Evolutionary conservation across 2,113 vertebrate species (phyloP), one percentile per base, ranked within the genome.

Genomic region (Leucosticte australis): DNA sequence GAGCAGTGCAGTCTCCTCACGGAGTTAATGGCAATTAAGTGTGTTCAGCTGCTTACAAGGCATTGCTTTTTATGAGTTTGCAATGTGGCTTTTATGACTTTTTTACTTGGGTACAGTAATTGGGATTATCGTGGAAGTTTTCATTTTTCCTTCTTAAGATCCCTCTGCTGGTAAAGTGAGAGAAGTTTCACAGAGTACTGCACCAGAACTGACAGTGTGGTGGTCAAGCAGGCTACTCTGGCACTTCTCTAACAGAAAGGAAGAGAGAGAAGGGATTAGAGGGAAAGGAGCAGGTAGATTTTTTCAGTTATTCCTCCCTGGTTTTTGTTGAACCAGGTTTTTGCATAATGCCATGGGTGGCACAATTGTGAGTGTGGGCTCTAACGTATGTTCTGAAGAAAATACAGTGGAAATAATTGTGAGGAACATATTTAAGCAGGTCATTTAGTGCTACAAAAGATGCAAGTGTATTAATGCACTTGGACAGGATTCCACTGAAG

Each of bases 111-210:
- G 10, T 68, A 10, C 37, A 59, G 1, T 85, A 39, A 44, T 37
- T 35, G 8, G 35, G 52, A 41, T 94, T 78, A 80, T 46, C 1
- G 12, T 41, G 47, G n/a, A 71, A 73, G 39, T 59, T 82, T 52
- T 65, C 10, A 10, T 39, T 80, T 65, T 74, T 85, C 41, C 39
- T 90, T 81, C 27, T 71, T 35, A 81, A 74, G 77, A 94, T 95
- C 87, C 74, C 62, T 94, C 83, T 94, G 83, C 92, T 95, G 87
- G 84, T 84, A 70, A 87, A 87, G 13, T 76, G 49, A 76, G 50
- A 93, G 90, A 59, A 74, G 52, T 85, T 90, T 76, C 50, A 57
- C 44, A 56, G 42, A 50, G 35, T 7, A 24, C 8, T 39, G 2
- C 7, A 13, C 8, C 5, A 57, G 50, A 64, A 13, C 33, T 85